phyloP scores from a whole-genome alignment of 2,113 vertebrate species.

The Oncorhynchus masou region DNA sequence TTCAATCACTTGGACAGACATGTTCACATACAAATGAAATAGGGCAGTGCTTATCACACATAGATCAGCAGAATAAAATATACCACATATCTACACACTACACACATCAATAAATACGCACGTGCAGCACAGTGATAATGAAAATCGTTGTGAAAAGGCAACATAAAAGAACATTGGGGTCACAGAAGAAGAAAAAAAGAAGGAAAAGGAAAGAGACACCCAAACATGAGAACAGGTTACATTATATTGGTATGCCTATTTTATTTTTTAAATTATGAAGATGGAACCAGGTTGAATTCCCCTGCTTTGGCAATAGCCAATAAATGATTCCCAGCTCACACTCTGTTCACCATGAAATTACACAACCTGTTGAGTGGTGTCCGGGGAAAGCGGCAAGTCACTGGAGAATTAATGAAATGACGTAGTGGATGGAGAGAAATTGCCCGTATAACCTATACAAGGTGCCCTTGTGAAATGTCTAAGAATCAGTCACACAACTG shows the following conservation, averaged over 20 bases:
- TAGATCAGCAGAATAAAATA: not conserved
- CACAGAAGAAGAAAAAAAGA: constrained; percentile 31
- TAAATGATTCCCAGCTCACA: constrained; percentile 59
- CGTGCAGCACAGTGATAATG: no score
- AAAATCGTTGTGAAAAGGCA: no score
- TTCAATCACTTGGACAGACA: not conserved
- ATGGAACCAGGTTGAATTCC: constrained; percentile 50
- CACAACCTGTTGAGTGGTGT: constrained; percentile 78
- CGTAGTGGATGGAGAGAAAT: constrained; percentile 71
- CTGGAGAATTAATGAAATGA: constrained; percentile 78
- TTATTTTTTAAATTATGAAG: constrained; percentile 60
- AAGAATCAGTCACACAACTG: constrained; percentile 57
- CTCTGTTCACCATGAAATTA: constrained; percentile 69
- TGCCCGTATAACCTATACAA: constrained; percentile 73
- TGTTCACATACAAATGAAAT: not conserved
- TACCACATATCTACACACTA: not conserved
- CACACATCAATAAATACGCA: no score
- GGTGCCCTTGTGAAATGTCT: constrained; percentile 74
- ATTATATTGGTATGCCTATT: constrained; percentile 48
- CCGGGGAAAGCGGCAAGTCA: constrained; percentile 67
- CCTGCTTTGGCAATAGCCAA: constrained; percentile 53
- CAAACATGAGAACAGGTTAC: constrained; percentile 35
- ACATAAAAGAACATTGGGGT: constrained; percentile 10
- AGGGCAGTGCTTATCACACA: not conserved
- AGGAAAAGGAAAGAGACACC: constrained; percentile 30